Evolutionary conservation across 2,888 invertebrate species (phyloP).

Genomic region (Luperina nickerlii): DNA sequence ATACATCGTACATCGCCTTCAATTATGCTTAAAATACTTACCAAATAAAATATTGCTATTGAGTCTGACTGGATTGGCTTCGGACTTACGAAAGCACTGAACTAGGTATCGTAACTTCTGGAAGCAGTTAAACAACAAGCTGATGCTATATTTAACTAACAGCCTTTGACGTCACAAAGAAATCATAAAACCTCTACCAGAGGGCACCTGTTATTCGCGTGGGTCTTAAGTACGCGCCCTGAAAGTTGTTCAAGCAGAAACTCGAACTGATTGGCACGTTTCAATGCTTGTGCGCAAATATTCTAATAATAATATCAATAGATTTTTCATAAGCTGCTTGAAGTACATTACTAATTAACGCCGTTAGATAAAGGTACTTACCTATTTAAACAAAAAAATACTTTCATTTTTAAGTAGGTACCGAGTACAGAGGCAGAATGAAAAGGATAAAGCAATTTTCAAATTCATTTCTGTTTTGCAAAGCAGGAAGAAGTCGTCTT

Average conservation of each 20-base stretch:
- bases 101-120: slow-evolving; percentile 1
- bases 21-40: background rate
- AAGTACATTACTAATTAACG: background rate
- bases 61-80: background rate
- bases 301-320: background rate
- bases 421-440: no score
- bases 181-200: slow-evolving; percentile 14
- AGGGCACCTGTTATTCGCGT: slow-evolving; percentile 10
- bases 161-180: slow-evolving; percentile 19
- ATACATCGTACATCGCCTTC: background rate
- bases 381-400: background rate
- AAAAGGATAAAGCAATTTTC: no score
- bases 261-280: background rate
- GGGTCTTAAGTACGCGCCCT: background rate
- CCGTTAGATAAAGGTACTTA: background rate
- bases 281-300: background rate
- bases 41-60: background rate
- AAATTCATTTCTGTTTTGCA: no score
- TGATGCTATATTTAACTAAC: slow-evolving; percentile 2
- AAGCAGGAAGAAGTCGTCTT: no score
- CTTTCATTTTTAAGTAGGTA: background rate
- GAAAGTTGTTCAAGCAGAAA: slow-evolving; percentile 8
- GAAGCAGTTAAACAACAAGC: slow-evolving; percentile 1
- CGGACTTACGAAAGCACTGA: no score
- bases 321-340: slow-evolving; percentile 6